phyloP scores from a whole-genome alignment of 2,888 invertebrate genomes.

The Neocrepidodera transversa region DNA sequence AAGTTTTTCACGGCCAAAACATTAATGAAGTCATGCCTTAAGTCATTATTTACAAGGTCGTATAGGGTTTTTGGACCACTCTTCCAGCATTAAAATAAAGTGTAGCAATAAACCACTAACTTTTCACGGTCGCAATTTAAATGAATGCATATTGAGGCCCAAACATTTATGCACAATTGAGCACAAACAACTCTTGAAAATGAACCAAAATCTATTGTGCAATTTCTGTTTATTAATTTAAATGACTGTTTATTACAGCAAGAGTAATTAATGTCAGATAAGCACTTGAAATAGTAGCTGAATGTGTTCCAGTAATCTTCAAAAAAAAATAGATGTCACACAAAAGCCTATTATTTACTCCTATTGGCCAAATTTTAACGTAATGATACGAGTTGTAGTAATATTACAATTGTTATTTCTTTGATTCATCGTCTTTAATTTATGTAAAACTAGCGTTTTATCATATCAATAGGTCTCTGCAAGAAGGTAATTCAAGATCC shows the following conservation, averaged over 20 bases:
- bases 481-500: constrained; percentile 28
- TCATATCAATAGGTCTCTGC: not conserved
- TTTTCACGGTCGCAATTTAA: not conserved
- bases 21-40: not conserved
- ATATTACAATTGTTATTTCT: too few relatives aligned
- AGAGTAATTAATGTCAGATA: not conserved
- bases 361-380: not conserved
- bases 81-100: too few relatives aligned
- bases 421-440: too few relatives aligned
- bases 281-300: not conserved
- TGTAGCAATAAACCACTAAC: too few relatives aligned
- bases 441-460: too few relatives aligned
- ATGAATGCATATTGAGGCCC: not conserved
- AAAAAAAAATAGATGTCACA: too few relatives aligned
- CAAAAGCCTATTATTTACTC: not conserved
- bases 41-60: not conserved
- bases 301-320: too few relatives aligned
- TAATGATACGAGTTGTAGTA: too few relatives aligned
- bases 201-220: not conserved
- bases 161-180: not conserved
- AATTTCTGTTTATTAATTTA: not conserved
- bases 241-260: not conserved
- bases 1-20: not conserved
- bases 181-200: not conserved
- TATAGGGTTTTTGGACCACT: not conserved